Conservation (phyloP, 1,140 invertebrate species). For the Zaprionus ornatus region DNA sequence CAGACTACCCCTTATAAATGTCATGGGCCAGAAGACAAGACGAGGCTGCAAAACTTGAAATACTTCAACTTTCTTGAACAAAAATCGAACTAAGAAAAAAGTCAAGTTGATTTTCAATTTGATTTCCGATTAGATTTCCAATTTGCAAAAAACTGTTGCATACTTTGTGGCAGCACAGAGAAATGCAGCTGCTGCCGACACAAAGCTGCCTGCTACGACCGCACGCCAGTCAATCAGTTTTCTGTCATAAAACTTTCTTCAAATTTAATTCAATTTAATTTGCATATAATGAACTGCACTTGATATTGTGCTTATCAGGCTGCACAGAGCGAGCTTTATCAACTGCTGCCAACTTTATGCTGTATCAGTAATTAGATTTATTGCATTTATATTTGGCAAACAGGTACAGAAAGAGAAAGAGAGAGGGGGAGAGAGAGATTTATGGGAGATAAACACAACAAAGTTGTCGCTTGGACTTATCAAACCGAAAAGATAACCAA, state of each 20-base stretch:
- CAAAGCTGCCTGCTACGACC: slow-evolving; percentile 20
- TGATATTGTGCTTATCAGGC: slow-evolving; percentile 1
- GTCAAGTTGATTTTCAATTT: not conserved
- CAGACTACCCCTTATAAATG: slow-evolving; percentile 59
- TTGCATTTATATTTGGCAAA: slow-evolving; percentile 9
- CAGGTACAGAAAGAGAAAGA: not conserved
- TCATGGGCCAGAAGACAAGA: slow-evolving; percentile 8
- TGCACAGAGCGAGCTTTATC: not conserved
- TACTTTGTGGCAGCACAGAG: slow-evolving; percentile 4
- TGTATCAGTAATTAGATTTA: slow-evolving; percentile 23
- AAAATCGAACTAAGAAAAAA: not conserved
- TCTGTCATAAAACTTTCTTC: not conserved
- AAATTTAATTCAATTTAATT: slow-evolving; percentile 3
- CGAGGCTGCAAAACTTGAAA: not conserved
- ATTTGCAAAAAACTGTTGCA: slow-evolving; percentile 13
- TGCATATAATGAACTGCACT: slow-evolving; percentile 6
- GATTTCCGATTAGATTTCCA: not conserved
- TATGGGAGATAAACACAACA: slow-evolving; percentile 17
- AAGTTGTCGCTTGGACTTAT: not conserved
- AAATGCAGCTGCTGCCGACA: not conserved
- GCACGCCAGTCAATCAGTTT: not conserved
- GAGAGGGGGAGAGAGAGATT: slow-evolving; percentile 8
- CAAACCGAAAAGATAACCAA: not conserved
- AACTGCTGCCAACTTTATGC: not conserved
- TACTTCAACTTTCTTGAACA: not conserved